phyloP scores from a whole-genome alignment of 2,888 invertebrate genomes.

The Noctua fimbriata region DNA sequence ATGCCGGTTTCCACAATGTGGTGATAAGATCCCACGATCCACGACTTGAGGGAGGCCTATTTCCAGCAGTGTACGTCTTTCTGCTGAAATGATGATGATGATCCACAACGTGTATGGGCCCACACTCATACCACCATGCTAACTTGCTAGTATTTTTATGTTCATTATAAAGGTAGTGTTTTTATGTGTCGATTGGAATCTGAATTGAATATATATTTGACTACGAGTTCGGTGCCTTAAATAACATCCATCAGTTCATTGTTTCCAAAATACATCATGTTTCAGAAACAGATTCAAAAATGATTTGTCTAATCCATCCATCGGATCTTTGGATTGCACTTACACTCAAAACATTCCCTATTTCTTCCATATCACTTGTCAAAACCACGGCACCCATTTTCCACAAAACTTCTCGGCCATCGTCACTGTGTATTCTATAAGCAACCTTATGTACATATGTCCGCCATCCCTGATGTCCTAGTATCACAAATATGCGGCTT shows the following conservation, averaged over 20 bases:
- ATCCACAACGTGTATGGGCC: too few relatives aligned
- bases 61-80: too few relatives aligned
- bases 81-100: too few relatives aligned
- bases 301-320: not conserved
- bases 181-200: not conserved
- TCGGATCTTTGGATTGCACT: not conserved
- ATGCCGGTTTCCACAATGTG: not conserved
- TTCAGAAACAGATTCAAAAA: not conserved
- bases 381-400: not conserved
- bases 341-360: not conserved
- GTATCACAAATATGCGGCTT: conserved; percentile 52
- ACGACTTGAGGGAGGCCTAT: too few relatives aligned
- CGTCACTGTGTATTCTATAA: not conserved
- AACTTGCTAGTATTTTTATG: not conserved
- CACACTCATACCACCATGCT: not conserved
- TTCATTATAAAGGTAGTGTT: not conserved
- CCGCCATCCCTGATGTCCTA: conserved; percentile 41
- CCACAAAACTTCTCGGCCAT: not conserved
- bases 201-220: not conserved
- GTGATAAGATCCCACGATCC: not conserved
- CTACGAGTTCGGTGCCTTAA: not conserved
- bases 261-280: not conserved
- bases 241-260: not conserved
- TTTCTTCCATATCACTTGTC: not conserved
- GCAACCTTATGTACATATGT: not conserved